Evolutionary conservation across 2,888 invertebrate genomes (phyloP), one percentile per base, ranked within the genome.

Genomic region (Drosophila anomalata): DNA sequence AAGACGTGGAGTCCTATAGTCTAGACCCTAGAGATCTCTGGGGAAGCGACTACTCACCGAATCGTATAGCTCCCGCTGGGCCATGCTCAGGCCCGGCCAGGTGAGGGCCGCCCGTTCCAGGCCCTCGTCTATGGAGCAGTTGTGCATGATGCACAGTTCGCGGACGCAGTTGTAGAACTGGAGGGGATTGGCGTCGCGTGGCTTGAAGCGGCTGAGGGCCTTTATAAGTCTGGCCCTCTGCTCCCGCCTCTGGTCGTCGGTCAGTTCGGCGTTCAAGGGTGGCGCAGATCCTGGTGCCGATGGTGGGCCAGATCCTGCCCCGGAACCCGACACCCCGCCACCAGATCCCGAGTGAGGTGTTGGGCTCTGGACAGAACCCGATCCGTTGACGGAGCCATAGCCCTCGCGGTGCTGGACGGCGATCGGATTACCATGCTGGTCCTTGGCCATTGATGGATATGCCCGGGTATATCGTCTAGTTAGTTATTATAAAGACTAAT

Each of bases 91-190:
- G 2, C 53, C 31, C 1, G 60, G 58, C 83, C 83, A 84, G 6
- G 50, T n/a, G 0, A 44, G 4, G 1, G 59, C 67, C 2, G 86
- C 75, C 4, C 65, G 24, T 1, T 73, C 75, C 57, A 84, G 61
- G 1, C 83, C 83, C 66, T 81, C 81, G 11, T 84, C 84, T n/a
- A 84, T 78, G 73, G 86, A 71, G 57, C 84, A 84, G 8, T 83
- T 81, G 67, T 86, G 75, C 50, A 84, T 75, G 0, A 85, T 84
- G 68, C 84, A 84, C 7, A 72, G 72, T 31, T 84, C 84, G 0
- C 84, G 31, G 5, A 84, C 79, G 36, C 58, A 84, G 29, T 86
- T 84, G 20, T 86, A 84, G 29, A 79, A 84, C 55, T 84, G 84
- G 5, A 75, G 47, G 24, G 83, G 74, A 52, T 42, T 81, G 31